phyloP scores from a whole-genome alignment of 1,140 invertebrate species.

The Plodia interpunctella region DNA sequence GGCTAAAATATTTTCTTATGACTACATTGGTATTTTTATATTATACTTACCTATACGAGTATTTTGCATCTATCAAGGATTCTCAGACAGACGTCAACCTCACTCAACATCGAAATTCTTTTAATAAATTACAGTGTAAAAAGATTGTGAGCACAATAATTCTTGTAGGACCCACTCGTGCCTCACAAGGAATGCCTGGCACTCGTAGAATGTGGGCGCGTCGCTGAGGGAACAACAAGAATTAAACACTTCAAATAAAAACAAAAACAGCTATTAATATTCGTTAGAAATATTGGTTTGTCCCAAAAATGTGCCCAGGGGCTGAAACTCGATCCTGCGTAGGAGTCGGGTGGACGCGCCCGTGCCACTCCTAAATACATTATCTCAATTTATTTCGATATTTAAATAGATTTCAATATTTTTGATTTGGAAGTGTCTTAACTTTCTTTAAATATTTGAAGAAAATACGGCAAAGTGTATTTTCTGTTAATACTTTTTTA shows the following conservation, averaged over 20 bases:
- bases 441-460: neutral
- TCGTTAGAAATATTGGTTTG: slow-evolving; percentile 74
- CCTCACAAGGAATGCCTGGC: slow-evolving; percentile 20
- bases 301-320: slow-evolving; percentile 69
- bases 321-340: slow-evolving; percentile 63
- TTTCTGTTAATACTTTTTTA: too few species aligned
- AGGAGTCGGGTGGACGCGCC: slow-evolving; percentile 58
- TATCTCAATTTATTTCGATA: slow-evolving; percentile 52
- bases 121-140: slow-evolving; percentile 6
- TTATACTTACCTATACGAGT: too few species aligned
- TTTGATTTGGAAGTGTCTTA: slow-evolving; percentile 38
- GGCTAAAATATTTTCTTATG: too few species aligned
- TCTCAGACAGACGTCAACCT: too few species aligned
- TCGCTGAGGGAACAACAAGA: slow-evolving; percentile 32
- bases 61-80: too few species aligned
- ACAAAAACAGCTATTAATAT: slow-evolving; percentile 70
- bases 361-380: slow-evolving; percentile 39
- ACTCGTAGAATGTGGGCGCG: slow-evolving; percentile 37
- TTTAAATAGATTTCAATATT: slow-evolving; percentile 48
- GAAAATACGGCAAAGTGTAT: too few species aligned
- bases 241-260: slow-evolving; percentile 55
- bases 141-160: neutral
- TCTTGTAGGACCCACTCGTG: neutral
- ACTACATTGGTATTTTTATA: too few species aligned
- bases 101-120: neutral